Conservation (phyloP, 1,140 invertebrate species). For the Stegodyphus dumicola region DNA sequence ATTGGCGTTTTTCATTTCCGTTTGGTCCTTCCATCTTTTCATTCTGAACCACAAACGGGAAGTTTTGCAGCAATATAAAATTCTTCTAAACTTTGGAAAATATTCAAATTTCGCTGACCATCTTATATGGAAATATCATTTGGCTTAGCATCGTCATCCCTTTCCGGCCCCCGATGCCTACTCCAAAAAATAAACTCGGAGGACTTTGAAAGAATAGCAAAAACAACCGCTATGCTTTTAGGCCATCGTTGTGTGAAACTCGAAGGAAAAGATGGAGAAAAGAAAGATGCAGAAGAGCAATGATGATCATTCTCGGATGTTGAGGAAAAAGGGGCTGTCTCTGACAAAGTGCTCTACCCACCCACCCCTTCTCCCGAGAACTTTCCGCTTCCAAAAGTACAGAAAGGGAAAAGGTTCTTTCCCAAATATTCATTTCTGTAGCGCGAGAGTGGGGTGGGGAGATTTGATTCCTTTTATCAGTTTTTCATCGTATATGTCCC, state of each 20-base stretch:
- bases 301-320: conserved; percentile 23
- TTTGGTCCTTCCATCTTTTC: too few relatives aligned
- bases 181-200: background rate
- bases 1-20: too few relatives aligned
- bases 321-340: conserved; percentile 15
- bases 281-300: conserved; percentile 47
- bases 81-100: too few relatives aligned
- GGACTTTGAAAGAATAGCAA: background rate
- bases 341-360: conserved; percentile 43
- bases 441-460: background rate
- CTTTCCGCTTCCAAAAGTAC: conserved; percentile 30
- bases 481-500: too few relatives aligned
- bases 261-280: conserved; percentile 7
- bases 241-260: conserved; percentile 58
- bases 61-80: too few relatives aligned
- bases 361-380: background rate
- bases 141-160: too few relatives aligned
- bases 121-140: too few relatives aligned
- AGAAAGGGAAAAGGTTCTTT: conserved; percentile 48
- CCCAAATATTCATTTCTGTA: conserved; percentile 53
- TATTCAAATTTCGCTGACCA: too few relatives aligned
- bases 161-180: background rate
- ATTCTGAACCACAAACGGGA: too few relatives aligned
- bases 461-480: too few relatives aligned
- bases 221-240: conserved; percentile 32